Percentiles rank a stretch among this genome's conserved stretches.
Conservation (phyloP, 2,113 vertebrate species). For the Cettia cetti region DNA sequence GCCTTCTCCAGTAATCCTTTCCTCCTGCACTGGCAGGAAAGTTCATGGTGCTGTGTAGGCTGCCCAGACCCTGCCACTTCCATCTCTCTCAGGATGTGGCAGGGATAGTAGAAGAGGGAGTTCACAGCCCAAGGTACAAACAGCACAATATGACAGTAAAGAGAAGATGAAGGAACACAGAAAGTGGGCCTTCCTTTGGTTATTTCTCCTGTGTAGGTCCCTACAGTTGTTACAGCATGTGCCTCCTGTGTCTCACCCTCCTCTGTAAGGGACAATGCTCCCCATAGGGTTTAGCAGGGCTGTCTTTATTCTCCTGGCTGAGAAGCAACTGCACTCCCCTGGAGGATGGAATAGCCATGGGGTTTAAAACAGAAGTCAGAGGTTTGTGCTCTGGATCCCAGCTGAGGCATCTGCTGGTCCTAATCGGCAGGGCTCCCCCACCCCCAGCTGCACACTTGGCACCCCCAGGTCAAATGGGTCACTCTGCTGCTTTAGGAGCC, state of each 20-base stretch:
- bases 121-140: not conserved
- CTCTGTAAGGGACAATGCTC: not conserved
- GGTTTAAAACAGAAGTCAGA: not conserved
- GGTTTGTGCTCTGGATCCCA: not conserved
- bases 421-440: not conserved
- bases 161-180: not conserved
- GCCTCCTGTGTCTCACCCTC: not conserved
- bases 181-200: not conserved
- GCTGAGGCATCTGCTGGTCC: not conserved
- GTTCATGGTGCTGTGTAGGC: not conserved
- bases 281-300: not conserved
- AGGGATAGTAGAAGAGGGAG: not conserved
- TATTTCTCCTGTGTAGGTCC: not conserved
- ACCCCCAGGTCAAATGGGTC: too few relatives aligned
- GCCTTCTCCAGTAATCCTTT: not conserved
- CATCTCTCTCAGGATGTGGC: not conserved
- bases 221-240: not conserved
- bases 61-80: not conserved
- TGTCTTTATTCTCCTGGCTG: not conserved
- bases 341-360: not conserved
- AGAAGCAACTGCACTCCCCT: not conserved
- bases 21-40: not conserved
- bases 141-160: not conserved
- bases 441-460: fast-evolving
- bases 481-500: not conserved